phyloP scores from a whole-genome alignment of 2,888 invertebrate species.

The Spicauda simplicius region DNA sequence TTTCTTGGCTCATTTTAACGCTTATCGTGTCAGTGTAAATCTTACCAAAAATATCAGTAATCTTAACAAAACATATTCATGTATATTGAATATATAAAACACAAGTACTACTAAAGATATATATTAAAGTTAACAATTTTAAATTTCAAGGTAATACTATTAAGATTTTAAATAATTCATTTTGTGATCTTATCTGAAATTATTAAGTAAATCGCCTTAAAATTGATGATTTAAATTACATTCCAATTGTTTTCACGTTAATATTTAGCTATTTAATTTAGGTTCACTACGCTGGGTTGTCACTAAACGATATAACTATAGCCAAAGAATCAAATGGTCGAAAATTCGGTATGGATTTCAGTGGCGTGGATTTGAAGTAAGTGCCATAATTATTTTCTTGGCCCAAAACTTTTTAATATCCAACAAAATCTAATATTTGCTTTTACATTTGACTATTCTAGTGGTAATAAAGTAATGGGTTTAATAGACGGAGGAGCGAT shows the following conservation, averaged over 20 bases:
- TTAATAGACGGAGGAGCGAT: constrained; percentile 79
- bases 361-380: constrained; percentile 30
- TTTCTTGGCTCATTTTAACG: neutral
- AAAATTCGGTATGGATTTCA: constrained; percentile 37
- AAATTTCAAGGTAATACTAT: too few species aligned
- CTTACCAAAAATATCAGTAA: too few species aligned
- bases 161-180: neutral
- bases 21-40: too few species aligned
- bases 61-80: too few species aligned
- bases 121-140: too few species aligned
- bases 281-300: constrained; percentile 35
- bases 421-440: too few species aligned
- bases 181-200: neutral
- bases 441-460: constrained; percentile 40
- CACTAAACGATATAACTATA: constrained; percentile 1
- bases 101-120: too few species aligned
- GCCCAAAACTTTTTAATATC: neutral
- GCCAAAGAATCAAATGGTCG: neutral
- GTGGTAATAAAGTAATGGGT: constrained; percentile 87
- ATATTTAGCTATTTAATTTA: neutral
- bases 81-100: too few species aligned
- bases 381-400: neutral
- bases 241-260: neutral
- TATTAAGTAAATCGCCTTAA: too few species aligned
- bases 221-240: too few species aligned